Percentiles rank a stretch among this genome's conserved stretches.
Evolutionary conservation across 2,888 invertebrate genomes (phyloP).

Genomic region (Abrostola tripartita): DNA sequence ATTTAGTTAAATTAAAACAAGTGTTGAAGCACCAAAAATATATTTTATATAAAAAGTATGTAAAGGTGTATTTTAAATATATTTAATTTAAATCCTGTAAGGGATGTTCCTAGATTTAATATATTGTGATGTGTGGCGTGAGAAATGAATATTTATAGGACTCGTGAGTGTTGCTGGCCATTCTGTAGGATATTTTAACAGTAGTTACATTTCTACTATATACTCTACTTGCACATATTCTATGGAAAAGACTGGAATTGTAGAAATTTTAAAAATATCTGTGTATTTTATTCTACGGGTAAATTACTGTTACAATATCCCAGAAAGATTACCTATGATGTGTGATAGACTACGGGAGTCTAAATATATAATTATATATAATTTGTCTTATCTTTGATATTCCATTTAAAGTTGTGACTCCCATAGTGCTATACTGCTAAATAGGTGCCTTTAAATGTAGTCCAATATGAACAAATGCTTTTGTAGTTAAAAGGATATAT

Average conservation of each 20-base stretch:
- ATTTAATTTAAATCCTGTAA: slow-evolving; percentile 25
- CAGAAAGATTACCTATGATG: not conserved
- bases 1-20: too few relatives aligned
- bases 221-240: too few relatives aligned
- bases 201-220: not conserved
- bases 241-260: not conserved
- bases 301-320: not conserved
- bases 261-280: not conserved
- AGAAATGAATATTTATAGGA: slow-evolving; percentile 23
- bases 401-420: too few relatives aligned
- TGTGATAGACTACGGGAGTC: slow-evolving; percentile 10
- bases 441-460: slow-evolving; percentile 36
- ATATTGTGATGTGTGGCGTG: slow-evolving; percentile 31
- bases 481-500: slow-evolving; percentile 28
- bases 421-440: not conserved
- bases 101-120: slow-evolving; percentile 50
- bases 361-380: slow-evolving; percentile 12
- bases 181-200: slow-evolving; percentile 6
- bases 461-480: slow-evolving; percentile 50
- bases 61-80: slow-evolving; percentile 48
- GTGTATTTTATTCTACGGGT: not conserved
- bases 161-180: slow-evolving; percentile 9
- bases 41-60: slow-evolving; percentile 50
- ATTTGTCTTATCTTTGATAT: slow-evolving; percentile 22
- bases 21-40: slow-evolving; percentile 43